These are phyloP conservation scores for Catamblyrhynchus diadema DNA, from an alignment of 2,797 vertebrate species.

Conservation along the genomic window DNA sequence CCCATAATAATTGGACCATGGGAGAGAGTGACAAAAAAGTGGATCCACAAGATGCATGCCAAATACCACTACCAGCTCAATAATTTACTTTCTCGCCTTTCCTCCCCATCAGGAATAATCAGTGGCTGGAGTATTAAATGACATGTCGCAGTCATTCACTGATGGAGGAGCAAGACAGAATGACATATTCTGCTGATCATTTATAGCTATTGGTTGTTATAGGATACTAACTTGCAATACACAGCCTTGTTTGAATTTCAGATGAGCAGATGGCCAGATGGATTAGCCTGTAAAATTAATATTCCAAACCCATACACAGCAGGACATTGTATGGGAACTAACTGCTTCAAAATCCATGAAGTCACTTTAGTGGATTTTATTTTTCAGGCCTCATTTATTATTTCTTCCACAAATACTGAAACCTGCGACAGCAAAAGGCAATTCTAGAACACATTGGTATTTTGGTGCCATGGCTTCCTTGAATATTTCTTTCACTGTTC, in stretches of 20 bases:
- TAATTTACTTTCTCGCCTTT: constrained; percentile 36
- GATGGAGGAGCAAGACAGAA: constrained; percentile 9
- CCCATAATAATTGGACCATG: constrained; percentile 60
- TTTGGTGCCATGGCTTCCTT: not conserved
- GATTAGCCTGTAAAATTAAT: constrained; percentile 61
- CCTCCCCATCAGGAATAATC: constrained; percentile 42
- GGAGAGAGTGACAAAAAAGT: constrained; percentile 42
- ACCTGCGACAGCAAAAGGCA: not conserved
- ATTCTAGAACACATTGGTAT: not conserved
- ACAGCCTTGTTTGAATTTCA: constrained; percentile 51
- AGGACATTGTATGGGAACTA: not conserved
- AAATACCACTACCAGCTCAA: constrained; percentile 32
- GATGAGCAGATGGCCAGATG: constrained; percentile 48
- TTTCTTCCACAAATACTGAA: not conserved
- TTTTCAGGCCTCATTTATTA: not conserved
- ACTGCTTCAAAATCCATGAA: not conserved
- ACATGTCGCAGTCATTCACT: not conserved
- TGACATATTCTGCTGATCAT: constrained; percentile 32
- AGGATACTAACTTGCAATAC: constrained; percentile 15
- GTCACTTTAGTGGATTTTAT: not conserved
- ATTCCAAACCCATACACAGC: not conserved
- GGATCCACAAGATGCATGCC: constrained; percentile 34
- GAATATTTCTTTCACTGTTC: not conserved
- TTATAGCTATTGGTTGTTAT: constrained; percentile 22
- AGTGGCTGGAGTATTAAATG: constrained; percentile 42